Percentiles rank a stretch among this genome's conserved stretches.
These are phyloP conservation scores for Pollenia griseotomentosa DNA, from an alignment of 2,888 invertebrate genomes.

Conservation along the genomic window DNA sequence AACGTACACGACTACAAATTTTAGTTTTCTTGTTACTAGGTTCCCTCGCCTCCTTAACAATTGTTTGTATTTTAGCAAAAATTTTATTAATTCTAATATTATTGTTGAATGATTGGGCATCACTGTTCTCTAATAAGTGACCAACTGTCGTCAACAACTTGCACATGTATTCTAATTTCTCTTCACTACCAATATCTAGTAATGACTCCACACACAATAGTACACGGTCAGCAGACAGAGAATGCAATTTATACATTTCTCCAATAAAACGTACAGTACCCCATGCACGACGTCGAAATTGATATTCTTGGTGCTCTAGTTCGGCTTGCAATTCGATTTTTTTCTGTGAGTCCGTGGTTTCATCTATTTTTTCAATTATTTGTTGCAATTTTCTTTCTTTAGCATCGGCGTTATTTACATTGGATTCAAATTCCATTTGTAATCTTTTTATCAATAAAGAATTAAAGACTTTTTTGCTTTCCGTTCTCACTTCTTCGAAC, in stretches of 20 bases:
- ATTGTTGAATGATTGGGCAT: slow-evolving; percentile 68
- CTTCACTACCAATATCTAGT: slow-evolving; percentile 80
- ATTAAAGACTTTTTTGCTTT: slow-evolving; percentile 79
- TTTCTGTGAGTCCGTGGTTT: slow-evolving; percentile 77
- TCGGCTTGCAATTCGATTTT: slow-evolving; percentile 81
- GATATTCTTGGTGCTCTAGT: slow-evolving; percentile 82
- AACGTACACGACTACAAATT: slow-evolving; percentile 82
- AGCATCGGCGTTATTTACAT: slow-evolving; percentile 82
- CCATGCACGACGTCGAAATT: slow-evolving; percentile 82
- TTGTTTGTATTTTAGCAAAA: slow-evolving; percentile 79
- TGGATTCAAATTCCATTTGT: slow-evolving; percentile 81
- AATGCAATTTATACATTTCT: slow-evolving; percentile 81
- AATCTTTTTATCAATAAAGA: slow-evolving; percentile 79
- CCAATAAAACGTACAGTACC: slow-evolving; percentile 83
- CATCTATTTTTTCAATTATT: slow-evolving; percentile 78
- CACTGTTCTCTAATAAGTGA: slow-evolving; percentile 78
- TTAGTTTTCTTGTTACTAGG: slow-evolving; percentile 21
- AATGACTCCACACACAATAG: slow-evolving; percentile 80
- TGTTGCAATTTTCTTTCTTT: slow-evolving; percentile 81
- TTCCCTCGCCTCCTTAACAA: slow-evolving; percentile 76
- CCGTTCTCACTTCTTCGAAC: slow-evolving; percentile 80
- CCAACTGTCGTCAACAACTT: slow-evolving; percentile 82
- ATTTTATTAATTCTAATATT: slow-evolving; percentile 79
- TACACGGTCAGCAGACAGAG: slow-evolving; percentile 79
- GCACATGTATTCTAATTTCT: slow-evolving; percentile 83